Base-by-base conservation (phyloP, 2,888 invertebrate species). In the Neuroscelio doddi region DNA sequence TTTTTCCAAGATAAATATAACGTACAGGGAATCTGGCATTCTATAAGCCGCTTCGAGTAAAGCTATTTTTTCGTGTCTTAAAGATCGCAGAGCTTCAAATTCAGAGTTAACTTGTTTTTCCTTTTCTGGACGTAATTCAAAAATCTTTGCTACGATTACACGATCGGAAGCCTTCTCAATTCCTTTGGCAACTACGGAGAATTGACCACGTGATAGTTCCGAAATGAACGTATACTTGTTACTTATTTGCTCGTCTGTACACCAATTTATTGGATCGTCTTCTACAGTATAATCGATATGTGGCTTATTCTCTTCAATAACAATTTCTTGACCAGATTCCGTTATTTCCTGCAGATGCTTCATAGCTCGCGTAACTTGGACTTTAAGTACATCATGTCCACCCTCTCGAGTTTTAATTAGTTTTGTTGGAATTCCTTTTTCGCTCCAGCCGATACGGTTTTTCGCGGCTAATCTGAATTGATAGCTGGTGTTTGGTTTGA, bases 381-480 rank as follows among this genome's bases (percentile, higher is more conserved):
- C 88, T 81, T 93, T 94, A 0, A 90, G 87, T 1, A 89, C 87
- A 39, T 93, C 93, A 16, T 86, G 53, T n/a, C 71, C 71, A 7
- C 49, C 61, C 15, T 73, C 72, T 1, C 74, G 65, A 2, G 96
- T 96, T 75, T 90, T 90, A 14, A 92, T 86, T 0, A 92, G 87
- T 62, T 90, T 89, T 1, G 95, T 93, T 0, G 94, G 92, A 66
- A 94, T 92, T 41, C 96, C 95, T 80, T 92, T 92, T 51, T 94
- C 93, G 85, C 97, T 95, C 93, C 95, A 95, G 0, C 98, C 98
- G 79, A 98, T 95, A 49, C 91, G 90, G 86, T 98, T 98, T 70
- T 91, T 89, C 0, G 96, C 95, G 0, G 94, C 90, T 24, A 98
- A 87, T 58, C 97, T 88, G 87, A 98, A 97, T 73, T 95, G 91